Percentiles rank a stretch among this genome's conserved stretches.
Evolutionary conservation across 1,140 invertebrate genomes (phyloP).

Genomic region (Metopolophium dirhodum): DNA sequence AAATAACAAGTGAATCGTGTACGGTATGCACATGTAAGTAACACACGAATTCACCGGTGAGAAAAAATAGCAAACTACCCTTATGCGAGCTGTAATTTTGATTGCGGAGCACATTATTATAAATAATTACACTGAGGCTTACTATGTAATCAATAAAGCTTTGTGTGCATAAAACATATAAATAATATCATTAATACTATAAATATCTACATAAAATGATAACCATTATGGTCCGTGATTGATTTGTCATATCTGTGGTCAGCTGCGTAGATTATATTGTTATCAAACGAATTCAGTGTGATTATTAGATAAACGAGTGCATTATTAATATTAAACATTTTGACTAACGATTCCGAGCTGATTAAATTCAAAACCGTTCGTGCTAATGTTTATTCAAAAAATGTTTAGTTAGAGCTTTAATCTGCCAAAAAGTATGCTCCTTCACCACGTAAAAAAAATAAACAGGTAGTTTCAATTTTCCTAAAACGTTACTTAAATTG

Average conservation of each 20-base stretch:
- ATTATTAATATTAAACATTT: not conserved
- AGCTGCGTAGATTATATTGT: not conserved
- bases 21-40: not conserved
- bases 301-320: not conserved
- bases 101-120: not conserved
- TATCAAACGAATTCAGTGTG: not conserved
- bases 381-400: slow-evolving; percentile 8
- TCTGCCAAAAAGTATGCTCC: not conserved
- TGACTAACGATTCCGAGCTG: not conserved
- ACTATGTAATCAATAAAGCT: not conserved
- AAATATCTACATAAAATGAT: not conserved
- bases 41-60: accelerated
- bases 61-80: not conserved
- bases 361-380: not conserved
- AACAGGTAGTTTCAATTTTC: not conserved
- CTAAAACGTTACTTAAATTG: slow-evolving; percentile 8
- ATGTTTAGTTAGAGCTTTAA: not conserved
- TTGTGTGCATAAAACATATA: not conserved
- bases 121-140: not conserved
- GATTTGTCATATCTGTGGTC: not conserved
- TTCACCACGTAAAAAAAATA: not conserved
- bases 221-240: not conserved
- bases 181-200: not conserved
- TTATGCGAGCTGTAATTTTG: not conserved
- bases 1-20: too few relatives aligned